Conservation (phyloP, 2,797 vertebrate genomes). For the Lacerta viridis region DNA sequence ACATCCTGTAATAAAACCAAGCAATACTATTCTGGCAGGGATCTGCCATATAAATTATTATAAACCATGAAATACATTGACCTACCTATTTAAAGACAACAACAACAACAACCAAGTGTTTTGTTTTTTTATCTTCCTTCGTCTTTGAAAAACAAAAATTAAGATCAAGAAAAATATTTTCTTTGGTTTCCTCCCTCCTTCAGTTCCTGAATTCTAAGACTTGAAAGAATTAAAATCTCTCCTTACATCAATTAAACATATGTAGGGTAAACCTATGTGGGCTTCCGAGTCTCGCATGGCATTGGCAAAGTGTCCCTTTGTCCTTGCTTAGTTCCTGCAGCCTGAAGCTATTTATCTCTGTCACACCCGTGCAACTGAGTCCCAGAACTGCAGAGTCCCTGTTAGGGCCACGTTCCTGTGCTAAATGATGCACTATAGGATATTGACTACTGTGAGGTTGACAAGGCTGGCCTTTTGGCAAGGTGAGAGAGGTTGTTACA, state of each 20-base stretch:
- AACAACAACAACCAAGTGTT: neutral
- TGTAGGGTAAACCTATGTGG: conserved; percentile 73
- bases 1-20: neutral
- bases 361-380: conserved; percentile 84
- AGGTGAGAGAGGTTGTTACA: conserved; percentile 80
- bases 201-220: conserved; percentile 71
- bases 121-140: neutral
- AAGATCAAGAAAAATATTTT: conserved; percentile 68
- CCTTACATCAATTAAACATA: conserved; percentile 75
- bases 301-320: conserved; percentile 87
- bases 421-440: conserved; percentile 87
- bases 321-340: conserved; percentile 88
- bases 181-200: conserved; percentile 54
- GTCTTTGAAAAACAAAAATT: conserved; percentile 22
- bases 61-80: conserved; percentile 61
- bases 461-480: conserved; percentile 81
- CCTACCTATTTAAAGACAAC: conserved; percentile 11
- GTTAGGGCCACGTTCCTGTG: conserved; percentile 76
- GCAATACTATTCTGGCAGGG: conserved; percentile 60
- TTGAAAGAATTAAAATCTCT: conserved; percentile 73
- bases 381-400: conserved; percentile 79
- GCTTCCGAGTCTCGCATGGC: conserved; percentile 74
- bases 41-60: conserved; percentile 55
- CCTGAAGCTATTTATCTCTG: conserved; percentile 92
- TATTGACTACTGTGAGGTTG: conserved; percentile 85